phyloP scores from a whole-genome alignment of 2,888 invertebrate genomes.

The Morpho deidamia region DNA sequence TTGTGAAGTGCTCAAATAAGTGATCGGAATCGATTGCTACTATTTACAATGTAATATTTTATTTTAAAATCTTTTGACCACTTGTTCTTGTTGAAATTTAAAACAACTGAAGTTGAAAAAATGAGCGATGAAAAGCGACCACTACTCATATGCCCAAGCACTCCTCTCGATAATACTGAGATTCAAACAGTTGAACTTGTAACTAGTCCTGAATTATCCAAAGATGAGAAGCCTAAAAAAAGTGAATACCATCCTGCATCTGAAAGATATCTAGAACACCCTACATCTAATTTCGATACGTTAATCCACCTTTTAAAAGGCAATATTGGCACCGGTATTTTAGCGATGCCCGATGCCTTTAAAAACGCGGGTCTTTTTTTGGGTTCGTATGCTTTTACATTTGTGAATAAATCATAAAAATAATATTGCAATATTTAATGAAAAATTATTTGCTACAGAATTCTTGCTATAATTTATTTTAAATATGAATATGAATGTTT shows the following conservation, averaged over 20 bases:
- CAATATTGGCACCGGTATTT: conserved; percentile 93
- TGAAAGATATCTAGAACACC: conserved; percentile 85
- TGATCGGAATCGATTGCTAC: neutral
- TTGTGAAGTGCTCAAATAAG: no score
- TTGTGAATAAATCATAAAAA: no score
- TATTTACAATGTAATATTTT: conserved; percentile 1
- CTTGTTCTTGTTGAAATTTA: neutral
- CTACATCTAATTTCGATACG: conserved; percentile 89
- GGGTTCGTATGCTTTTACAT: conserved; percentile 64
- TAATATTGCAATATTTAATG: neutral
- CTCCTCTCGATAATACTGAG: conserved; percentile 49
- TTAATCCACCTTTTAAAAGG: conserved; percentile 86
- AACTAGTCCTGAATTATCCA: conserved; percentile 38
- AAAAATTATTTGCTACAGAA: neutral
- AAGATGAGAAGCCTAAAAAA: conserved; percentile 48
- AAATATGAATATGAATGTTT: neutral
- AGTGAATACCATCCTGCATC: conserved; percentile 77
- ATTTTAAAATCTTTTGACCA: neutral
- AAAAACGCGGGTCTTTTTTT: conserved; percentile 93
- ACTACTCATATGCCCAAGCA: conserved; percentile 73
- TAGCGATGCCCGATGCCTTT: conserved; percentile 98
- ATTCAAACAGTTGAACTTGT: conserved; percentile 57
- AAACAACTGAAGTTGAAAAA: conserved; percentile 11
- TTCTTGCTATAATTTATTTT: neutral
- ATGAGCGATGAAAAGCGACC: conserved; percentile 86